A percentile compares a stretch with the other conserved stretches of the same genome.
phyloP scores from a whole-genome alignment of 2,113 vertebrate genomes.

The Microtus montanus region DNA sequence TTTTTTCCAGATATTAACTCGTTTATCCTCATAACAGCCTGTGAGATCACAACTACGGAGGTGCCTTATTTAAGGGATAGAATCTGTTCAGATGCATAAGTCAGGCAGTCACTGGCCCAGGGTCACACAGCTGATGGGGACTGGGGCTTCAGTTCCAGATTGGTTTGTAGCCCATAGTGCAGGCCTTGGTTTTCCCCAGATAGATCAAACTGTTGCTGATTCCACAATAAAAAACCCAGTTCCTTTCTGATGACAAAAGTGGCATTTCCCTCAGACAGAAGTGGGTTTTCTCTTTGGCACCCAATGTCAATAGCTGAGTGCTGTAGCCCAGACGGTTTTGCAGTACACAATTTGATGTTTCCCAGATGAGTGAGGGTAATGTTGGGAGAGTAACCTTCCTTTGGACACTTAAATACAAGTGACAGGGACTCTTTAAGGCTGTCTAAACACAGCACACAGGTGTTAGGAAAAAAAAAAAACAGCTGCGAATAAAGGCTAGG shows the following conservation, averaged over 20 bases:
- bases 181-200: not conserved
- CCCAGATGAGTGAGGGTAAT: slow-evolving; percentile 72
- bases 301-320: slow-evolving; percentile 63
- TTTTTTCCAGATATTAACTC: not conserved
- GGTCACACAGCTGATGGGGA: not conserved
- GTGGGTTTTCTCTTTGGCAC: not conserved
- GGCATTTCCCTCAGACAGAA: slow-evolving; percentile 2
- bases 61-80: not conserved
- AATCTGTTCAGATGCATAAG: not conserved
- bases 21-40: not conserved
- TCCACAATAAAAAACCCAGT: slow-evolving; percentile 23
- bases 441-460: slow-evolving; percentile 67
- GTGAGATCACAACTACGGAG: not conserved
- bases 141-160: not conserved
- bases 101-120: not conserved
- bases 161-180: not conserved
- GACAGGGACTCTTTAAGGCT: slow-evolving; percentile 68
- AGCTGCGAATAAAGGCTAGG: slow-evolving; percentile 67
- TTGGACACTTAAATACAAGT: slow-evolving; percentile 77
- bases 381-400: slow-evolving; percentile 73
- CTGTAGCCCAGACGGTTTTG: slow-evolving; percentile 48
- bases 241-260: not conserved
- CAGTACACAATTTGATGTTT: slow-evolving; percentile 67
- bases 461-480: slow-evolving; percentile 35
- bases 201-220: not conserved